A percentile compares a stretch with the other conserved stretches of the same genome.
Conservation (phyloP, 1,140 invertebrate genomes). For the Procambarus virginalis region DNA sequence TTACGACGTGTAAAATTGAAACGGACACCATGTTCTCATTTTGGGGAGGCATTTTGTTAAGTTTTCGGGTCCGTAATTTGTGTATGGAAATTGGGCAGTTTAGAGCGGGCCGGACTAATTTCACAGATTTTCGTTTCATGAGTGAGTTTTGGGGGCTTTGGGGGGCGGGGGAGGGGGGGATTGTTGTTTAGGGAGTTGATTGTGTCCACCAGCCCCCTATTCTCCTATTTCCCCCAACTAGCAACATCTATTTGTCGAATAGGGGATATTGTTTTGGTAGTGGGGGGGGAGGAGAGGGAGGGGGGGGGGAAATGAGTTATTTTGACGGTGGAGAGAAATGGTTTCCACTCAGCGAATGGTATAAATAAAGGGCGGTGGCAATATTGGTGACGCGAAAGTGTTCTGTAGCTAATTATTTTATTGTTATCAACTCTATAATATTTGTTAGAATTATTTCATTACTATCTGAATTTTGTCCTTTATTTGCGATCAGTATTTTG, state of each 20-base stretch:
- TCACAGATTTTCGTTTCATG: constrained; percentile 67
- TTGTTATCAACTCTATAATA: too few relatives aligned
- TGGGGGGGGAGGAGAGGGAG: background rate
- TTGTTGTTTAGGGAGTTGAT: constrained; percentile 4
- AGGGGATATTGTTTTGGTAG: background rate
- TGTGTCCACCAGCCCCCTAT: background rate
- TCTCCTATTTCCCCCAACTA: too few relatives aligned
- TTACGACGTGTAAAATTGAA: constrained; percentile 68
- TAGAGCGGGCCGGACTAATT: constrained; percentile 60
- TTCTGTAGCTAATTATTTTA: too few relatives aligned
- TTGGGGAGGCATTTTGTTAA: constrained; percentile 64
- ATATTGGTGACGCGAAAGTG: too few relatives aligned
- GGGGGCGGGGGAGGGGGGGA: background rate
- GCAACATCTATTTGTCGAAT: too few relatives aligned
- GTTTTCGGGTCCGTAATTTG: constrained; percentile 61
- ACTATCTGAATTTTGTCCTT: too few relatives aligned
- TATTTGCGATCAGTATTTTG: too few relatives aligned
- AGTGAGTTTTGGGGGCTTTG: constrained; percentile 35
- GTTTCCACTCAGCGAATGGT: too few relatives aligned
- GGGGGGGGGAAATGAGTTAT: too few relatives aligned
- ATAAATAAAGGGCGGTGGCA: too few relatives aligned
- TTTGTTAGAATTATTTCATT: too few relatives aligned
- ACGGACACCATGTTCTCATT: constrained; percentile 56
- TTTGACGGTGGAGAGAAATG: too few relatives aligned
- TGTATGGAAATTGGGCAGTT: constrained; percentile 65